Evolutionary conservation across 2,888 invertebrate genomes (phyloP), one percentile per base, ranked within the genome.

Genomic region (Steromphala cineraria): DNA sequence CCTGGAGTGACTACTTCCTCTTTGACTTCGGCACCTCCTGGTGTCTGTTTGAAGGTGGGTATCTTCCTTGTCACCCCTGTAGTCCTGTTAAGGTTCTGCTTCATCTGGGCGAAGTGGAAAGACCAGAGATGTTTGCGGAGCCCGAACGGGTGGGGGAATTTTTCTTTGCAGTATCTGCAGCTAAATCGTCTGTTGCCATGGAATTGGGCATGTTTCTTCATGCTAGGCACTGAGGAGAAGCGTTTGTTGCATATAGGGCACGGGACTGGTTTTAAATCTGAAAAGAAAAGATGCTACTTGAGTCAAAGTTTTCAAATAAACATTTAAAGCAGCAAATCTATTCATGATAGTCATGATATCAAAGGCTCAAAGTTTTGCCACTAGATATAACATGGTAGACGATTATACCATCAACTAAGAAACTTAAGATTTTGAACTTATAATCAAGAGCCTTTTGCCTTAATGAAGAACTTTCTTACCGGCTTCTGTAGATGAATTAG

Each of bases 161-260:
- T 83, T 13, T 85, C 85, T 24, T 79, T 79, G 83, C 90, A 90
- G 67, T 87, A 84, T 62, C 87, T 84, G 84, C 90, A 90, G 17
- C 86, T 87, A 28, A 88, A 89, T 75, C 87, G 84, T 80, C 87
- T 86, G 75, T 89, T 89, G 31, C 88, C 85, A 83, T 90, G 90
- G 75, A 89, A 89, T 17, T 88, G 85, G 62, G 89, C 92, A 85
- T 94, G 94, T 56, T 92, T 89, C 81, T 91, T 92, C 87, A 93
- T 89, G 80, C 93, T 93, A 10, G 92, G 91, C 53, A 88, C 85
- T 1, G 92, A 92, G 19, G 91, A 91, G 81, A 94, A 94, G 17
- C 86, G 87, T 84, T 93, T 93, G 17, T 89, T 88, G 85, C 94
- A 94, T 79, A 89, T 89, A 52, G 88, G 86, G 79, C 93, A 93